Base-by-base conservation (phyloP, 2,113 vertebrate genomes). In the Eupsittula cactorum region DNA sequence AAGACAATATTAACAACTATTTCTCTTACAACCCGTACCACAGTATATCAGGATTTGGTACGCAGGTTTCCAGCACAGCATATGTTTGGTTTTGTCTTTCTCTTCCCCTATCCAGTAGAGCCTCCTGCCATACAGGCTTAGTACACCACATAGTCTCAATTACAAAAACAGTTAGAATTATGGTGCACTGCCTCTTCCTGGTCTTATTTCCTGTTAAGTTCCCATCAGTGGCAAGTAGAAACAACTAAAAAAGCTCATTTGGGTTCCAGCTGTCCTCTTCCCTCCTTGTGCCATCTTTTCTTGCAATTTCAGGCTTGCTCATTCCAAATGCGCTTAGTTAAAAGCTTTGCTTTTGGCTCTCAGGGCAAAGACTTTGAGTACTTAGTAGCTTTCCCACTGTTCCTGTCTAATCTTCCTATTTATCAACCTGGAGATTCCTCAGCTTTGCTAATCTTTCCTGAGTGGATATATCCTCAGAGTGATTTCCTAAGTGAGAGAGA, bases 341-440 rank as follows among this genome's bases (percentile, higher is more conserved):
- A 89, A 89, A 93, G 83, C 80, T 84, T 90, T 79, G 63, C 89
- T 88, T 92, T 88, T 33, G 20, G 74, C 60, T 96, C 88, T 83
- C 16, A 19, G 25, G 59, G 89, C 83, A 92, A 94, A 95, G 81
- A 95, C 88, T 92, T 49, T 49, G 24, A 93, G 57, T 29, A 59
- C 78, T 95, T 93, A 95, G 75, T 78, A 93, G 64, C 94, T 92
- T 91, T 94, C 84, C 95, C 88, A 90, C 88, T 90, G 84, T 59
- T 88, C 62, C 86, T 27, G 25, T 83, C 69, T 97, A 97, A 97
- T 92, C 89, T 95, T 95, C 94, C 93, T 96, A 95, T 94, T 97
- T 97, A 95, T 49, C 94, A 88, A 82, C 67, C 87, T 87, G 70
- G 95, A 91, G 85, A 91, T 69, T 92, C 76, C 71, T 95, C 94